phyloP scores from a whole-genome alignment of 2,888 invertebrate genomes.

The Abrostola tripartita region DNA sequence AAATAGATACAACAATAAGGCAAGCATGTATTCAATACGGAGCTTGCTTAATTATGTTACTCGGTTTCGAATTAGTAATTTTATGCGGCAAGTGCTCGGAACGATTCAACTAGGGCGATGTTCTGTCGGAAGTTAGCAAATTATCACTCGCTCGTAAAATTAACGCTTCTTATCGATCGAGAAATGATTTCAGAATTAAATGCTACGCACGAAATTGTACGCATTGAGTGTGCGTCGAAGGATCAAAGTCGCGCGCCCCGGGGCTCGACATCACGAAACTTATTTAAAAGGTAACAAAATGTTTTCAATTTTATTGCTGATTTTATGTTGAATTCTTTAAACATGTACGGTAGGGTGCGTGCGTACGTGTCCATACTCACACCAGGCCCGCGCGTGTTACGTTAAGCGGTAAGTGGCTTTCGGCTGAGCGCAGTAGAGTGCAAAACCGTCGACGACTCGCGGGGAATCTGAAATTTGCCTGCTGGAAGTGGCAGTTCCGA shows the following conservation, averaged over 20 bases:
- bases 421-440: constrained; percentile 71
- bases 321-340: constrained; percentile 88
- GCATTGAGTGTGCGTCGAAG: constrained; percentile 67
- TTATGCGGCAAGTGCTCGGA: constrained; percentile 83
- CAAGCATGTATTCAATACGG: constrained; percentile 52
- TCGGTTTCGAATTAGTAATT: constrained; percentile 77
- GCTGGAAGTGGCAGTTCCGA: constrained; percentile 88
- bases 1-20: constrained; percentile 44
- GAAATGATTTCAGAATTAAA: constrained; percentile 80
- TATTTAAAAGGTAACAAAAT: constrained; percentile 88
- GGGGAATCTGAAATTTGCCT: constrained; percentile 86
- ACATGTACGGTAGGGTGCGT: constrained; percentile 79
- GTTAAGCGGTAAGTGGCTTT: constrained; percentile 70
- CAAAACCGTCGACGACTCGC: constrained; percentile 67
- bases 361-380: constrained; percentile 76
- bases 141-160: constrained; percentile 88
- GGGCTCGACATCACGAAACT: constrained; percentile 74
- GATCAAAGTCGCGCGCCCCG: constrained; percentile 73
- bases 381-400: constrained; percentile 61
- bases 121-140: constrained; percentile 88
- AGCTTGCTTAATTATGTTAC: constrained; percentile 69
- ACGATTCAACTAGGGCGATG: constrained; percentile 85
- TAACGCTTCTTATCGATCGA: constrained; percentile 88
- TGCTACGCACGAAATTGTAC: constrained; percentile 70
- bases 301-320: constrained; percentile 88